Conservation (phyloP, 2,113 vertebrate species). For the Paracanthobrama guichenoti region DNA sequence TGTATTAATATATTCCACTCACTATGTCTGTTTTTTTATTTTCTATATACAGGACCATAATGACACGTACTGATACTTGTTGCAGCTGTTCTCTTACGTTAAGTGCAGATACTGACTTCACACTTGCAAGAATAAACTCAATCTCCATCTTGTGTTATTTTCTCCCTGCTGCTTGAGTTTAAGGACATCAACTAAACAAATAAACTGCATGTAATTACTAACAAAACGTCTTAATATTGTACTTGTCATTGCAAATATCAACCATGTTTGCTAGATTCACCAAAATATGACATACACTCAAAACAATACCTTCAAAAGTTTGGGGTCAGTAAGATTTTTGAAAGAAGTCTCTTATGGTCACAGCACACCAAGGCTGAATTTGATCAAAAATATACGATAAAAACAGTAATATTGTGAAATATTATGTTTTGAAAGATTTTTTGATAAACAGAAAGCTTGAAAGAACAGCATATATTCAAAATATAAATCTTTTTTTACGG, state of each 20-base stretch:
- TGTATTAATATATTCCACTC: neutral
- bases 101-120: neutral
- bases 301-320: neutral
- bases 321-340: neutral
- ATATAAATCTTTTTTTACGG: too few relatives aligned
- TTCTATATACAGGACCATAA: neutral
- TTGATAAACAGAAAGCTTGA: neutral
- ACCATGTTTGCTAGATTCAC: neutral
- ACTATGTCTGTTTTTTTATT: neutral
- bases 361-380: neutral
- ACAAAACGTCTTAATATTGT: neutral
- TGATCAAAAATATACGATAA: neutral
- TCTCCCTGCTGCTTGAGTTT: neutral
- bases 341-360: neutral
- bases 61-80: neutral
- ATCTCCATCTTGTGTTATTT: constrained; percentile 23
- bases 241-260: neutral
- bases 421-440: neutral
- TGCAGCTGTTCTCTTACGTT: constrained; percentile 15
- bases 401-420: neutral
- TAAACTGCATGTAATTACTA: neutral
- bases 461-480: neutral
- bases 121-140: constrained; percentile 25
- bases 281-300: neutral
- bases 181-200: constrained; percentile 7